phyloP scores from a whole-genome alignment of 1,140 invertebrate species.

The Aphelenchoides besseyi region DNA sequence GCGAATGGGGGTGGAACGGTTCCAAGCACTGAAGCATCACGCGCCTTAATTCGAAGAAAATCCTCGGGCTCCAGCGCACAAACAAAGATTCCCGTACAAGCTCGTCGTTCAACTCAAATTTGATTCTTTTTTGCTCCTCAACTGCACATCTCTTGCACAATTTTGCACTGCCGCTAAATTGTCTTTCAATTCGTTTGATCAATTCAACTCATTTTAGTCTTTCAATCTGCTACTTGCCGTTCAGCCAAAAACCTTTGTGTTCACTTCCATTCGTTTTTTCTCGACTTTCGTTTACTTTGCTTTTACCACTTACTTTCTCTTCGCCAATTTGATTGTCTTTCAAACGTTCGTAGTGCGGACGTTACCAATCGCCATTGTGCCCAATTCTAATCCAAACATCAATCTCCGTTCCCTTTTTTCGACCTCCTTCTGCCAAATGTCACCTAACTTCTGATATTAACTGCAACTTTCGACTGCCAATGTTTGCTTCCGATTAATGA shows the following conservation, averaged over 20 bases:
- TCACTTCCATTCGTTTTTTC: neutral
- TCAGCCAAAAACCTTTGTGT: neutral
- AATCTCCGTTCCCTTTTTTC: too few species aligned
- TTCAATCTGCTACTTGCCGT: too few species aligned
- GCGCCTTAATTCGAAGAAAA: slow-evolving; percentile 18
- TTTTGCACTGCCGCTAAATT: neutral
- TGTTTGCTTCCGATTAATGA: too few species aligned
- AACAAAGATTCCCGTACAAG: slow-evolving; percentile 20
- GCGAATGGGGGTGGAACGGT: slow-evolving; percentile 4
- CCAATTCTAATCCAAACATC: too few species aligned
- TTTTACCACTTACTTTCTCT: too few species aligned
- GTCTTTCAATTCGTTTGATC: neutral
- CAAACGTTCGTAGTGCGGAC: too few species aligned
- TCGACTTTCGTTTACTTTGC: too few species aligned
- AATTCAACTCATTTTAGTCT: neutral
- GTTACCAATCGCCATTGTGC: too few species aligned
- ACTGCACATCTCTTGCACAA: neutral
- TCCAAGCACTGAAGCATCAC: slow-evolving; percentile 1
- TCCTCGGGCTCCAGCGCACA: slow-evolving; percentile 20
- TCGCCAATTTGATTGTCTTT: too few species aligned
- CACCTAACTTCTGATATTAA: neutral
- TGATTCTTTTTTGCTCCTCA: neutral
- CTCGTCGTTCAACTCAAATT: slow-evolving; percentile 26
- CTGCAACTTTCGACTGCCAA: neutral
- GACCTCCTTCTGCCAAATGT: neutral